phyloP scores from a whole-genome alignment of 2,113 vertebrate genomes.

The Hippocampus comes region DNA sequence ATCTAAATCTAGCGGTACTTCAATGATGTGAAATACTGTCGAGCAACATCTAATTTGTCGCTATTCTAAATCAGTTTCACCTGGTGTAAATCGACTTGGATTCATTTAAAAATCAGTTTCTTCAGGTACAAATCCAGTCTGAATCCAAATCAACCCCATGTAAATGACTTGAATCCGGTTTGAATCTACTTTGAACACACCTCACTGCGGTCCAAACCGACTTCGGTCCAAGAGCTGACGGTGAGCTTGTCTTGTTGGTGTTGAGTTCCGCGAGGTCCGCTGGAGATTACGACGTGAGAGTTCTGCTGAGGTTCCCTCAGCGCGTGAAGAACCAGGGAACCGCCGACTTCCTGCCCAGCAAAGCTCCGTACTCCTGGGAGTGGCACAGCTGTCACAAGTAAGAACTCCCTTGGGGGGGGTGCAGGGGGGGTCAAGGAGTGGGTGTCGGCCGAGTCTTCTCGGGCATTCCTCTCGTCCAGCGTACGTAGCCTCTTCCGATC shows the following conservation, averaged over 20 bases:
- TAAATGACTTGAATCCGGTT: background rate
- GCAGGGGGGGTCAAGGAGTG: no score
- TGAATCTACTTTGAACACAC: background rate
- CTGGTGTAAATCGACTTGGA: background rate
- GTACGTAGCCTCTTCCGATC: no score
- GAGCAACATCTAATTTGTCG: no score
- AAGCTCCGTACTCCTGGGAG: slow-evolving; percentile 92
- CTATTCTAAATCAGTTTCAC: no score
- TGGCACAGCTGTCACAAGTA: slow-evolving; percentile 99
- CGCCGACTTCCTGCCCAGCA: slow-evolving; percentile 89
- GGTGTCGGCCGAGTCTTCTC: no score
- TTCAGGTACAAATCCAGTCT: no score
- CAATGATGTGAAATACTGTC: no score
- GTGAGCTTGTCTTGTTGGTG: background rate
- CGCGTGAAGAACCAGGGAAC: slow-evolving; percentile 98
- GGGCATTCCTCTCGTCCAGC: no score
- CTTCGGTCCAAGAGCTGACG: background rate
- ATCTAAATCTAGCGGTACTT: no score
- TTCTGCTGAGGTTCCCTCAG: slow-evolving; percentile 90
- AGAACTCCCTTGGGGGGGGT: slow-evolving; percentile 45
- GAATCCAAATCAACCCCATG: no score
- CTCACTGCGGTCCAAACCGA: background rate
- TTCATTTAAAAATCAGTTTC: no score
- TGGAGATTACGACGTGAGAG: slow-evolving; percentile 87
- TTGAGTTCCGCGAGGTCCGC: slow-evolving; percentile 79